These are phyloP conservation scores for Hypomecis atomaria DNA, from an alignment of 2,888 invertebrate species.

Conservation along the genomic window DNA sequence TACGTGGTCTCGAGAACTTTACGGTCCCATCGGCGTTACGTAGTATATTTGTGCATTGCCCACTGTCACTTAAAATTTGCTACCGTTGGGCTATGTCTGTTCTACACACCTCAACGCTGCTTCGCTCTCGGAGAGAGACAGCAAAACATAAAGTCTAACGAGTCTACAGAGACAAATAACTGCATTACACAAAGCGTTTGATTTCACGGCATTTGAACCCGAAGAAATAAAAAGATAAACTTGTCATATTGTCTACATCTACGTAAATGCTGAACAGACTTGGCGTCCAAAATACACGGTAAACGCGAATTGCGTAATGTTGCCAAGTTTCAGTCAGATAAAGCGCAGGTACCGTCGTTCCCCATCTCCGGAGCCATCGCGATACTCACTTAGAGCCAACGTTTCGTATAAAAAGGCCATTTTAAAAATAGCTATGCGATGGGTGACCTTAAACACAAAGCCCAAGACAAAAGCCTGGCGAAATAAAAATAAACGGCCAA, in stretches of 20 bases:
- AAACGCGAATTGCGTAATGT: constrained; percentile 33
- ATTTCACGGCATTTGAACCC: no score
- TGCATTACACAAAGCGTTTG: no score
- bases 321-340: constrained; percentile 53
- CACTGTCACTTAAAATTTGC: no score
- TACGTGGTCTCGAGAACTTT: no score
- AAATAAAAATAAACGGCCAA: constrained; percentile 68
- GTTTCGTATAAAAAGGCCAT: constrained; percentile 34
- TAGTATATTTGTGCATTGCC: no score
- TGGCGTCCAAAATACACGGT: constrained; percentile 21
- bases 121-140: no score
- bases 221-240: neutral
- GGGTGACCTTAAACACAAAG: constrained; percentile 55
- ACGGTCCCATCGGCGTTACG: no score
- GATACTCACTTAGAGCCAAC: constrained; percentile 26
- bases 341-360: constrained; percentile 44
- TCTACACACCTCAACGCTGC: no score
- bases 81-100: no score
- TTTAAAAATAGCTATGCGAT: constrained; percentile 31
- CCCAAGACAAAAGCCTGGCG: constrained; percentile 48
- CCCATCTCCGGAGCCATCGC: constrained; percentile 35
- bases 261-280: constrained; percentile 21
- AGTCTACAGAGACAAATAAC: no score
- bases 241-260: constrained; percentile 21
- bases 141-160: no score